Percentiles rank a stretch among this genome's conserved stretches.
Conservation (phyloP, 2,797 vertebrate genomes). For the Austrolebias charrua region DNA sequence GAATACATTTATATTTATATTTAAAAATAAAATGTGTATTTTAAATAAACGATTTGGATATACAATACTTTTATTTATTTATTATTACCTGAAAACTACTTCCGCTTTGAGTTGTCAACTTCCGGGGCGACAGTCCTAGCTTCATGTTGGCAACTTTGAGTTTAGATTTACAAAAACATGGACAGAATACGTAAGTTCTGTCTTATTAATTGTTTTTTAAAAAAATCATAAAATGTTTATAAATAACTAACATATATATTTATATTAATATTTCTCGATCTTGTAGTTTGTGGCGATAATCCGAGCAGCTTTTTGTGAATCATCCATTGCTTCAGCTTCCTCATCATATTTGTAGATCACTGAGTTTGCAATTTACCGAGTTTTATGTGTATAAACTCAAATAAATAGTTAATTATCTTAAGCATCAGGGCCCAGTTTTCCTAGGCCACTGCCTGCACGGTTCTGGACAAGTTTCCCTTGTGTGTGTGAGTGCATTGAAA, state of each 20-base stretch:
- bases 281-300: constrained; percentile 33
- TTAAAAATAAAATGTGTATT: background rate
- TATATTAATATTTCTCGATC: background rate
- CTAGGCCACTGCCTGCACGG: too few relatives aligned
- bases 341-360: too few relatives aligned
- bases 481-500: constrained; percentile 3
- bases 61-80: background rate
- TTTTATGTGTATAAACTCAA: too few relatives aligned
- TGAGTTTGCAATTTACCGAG: too few relatives aligned
- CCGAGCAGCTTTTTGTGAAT: constrained; percentile 10
- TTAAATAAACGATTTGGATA: background rate
- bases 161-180: constrained; percentile 62
- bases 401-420: too few relatives aligned
- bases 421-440: too few relatives aligned
- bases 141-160: constrained; percentile 49
- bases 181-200: constrained; percentile 72
- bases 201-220: background rate
- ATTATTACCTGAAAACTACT: constrained; percentile 32
- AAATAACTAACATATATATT: background rate
- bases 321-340: too few relatives aligned
- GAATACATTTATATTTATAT: background rate
- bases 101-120: constrained; percentile 56
- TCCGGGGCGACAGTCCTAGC: constrained; percentile 53
- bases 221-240: fast-evolving
- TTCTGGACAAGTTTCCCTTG: background rate